Conservation (phyloP, 1,140 invertebrate species). For the Brachionus paranguensis region DNA sequence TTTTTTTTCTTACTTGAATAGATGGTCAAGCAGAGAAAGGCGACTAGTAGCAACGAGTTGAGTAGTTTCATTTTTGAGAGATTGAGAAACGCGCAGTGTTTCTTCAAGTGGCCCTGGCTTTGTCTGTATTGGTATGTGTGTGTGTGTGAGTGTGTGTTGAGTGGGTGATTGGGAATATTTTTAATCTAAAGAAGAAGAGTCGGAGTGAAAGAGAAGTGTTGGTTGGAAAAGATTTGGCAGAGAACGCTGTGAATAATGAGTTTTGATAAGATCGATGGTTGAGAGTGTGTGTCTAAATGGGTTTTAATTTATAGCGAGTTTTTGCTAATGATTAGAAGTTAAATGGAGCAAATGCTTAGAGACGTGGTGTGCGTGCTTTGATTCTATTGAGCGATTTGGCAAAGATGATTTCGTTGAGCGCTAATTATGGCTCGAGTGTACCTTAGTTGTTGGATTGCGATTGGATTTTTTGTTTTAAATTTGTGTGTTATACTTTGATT, state of each 20-base stretch:
- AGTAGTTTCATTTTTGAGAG: background rate
- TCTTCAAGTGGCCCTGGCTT: background rate
- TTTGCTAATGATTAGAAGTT: background rate
- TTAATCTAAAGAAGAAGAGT: background rate
- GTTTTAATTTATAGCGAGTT: background rate
- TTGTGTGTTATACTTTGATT: background rate
- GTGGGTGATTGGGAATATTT: background rate
- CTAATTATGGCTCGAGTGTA: background rate
- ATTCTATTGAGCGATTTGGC: background rate
- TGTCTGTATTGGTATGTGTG: background rate
- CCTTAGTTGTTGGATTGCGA: background rate
- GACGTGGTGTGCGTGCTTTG: background rate
- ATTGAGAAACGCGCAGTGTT: background rate
- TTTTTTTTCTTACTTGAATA: background rate
- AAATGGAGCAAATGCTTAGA: background rate
- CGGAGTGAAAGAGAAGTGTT: too few species aligned
- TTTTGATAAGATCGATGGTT: background rate
- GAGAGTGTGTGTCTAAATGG: background rate
- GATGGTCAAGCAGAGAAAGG: background rate
- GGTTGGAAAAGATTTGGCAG: background rate
- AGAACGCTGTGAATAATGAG: background rate
- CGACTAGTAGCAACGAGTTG: background rate
- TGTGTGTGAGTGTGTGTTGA: too few species aligned
- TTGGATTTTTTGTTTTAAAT: background rate
- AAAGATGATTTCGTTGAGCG: background rate